Evolutionary conservation across 1,140 invertebrate genomes (phyloP).

Genomic region (Drosophila parvula): DNA sequence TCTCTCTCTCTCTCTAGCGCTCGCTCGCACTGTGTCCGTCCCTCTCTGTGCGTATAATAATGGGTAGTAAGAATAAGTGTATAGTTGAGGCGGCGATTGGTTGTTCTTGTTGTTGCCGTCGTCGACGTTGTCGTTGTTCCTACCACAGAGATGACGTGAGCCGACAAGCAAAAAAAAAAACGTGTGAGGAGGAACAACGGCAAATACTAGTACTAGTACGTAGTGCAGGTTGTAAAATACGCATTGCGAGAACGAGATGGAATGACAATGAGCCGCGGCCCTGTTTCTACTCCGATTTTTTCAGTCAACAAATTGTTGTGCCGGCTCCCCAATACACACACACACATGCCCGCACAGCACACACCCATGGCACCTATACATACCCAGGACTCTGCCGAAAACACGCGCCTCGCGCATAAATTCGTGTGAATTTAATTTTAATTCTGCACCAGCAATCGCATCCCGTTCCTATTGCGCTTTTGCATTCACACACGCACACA

Average conservation of each 20-base stretch:
- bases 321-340: slow-evolving; percentile 39
- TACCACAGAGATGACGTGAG: slow-evolving; percentile 71
- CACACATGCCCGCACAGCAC: slow-evolving; percentile 4
- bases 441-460: slow-evolving; percentile 57
- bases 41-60: slow-evolving; percentile 48
- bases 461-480: slow-evolving; percentile 43
- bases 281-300: slow-evolving; percentile 29
- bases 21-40: slow-evolving; percentile 15
- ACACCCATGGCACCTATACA: slow-evolving; percentile 39
- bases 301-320: slow-evolving; percentile 45
- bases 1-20: not conserved
- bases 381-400: slow-evolving; percentile 46
- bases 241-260: slow-evolving; percentile 17
- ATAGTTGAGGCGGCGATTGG: slow-evolving; percentile 45
- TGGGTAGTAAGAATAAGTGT: slow-evolving; percentile 44
- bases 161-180: slow-evolving; percentile 55
- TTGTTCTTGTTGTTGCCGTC: slow-evolving; percentile 53
- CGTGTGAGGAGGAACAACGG: slow-evolving; percentile 42
- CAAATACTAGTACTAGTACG: slow-evolving; percentile 27
- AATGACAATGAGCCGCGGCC: slow-evolving; percentile 22
- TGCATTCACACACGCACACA: slow-evolving; percentile 51
- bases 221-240: slow-evolving; percentile 39
- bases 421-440: slow-evolving; percentile 68
- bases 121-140: slow-evolving; percentile 20
- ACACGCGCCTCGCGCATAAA: slow-evolving; percentile 69